Conservation (phyloP, 2,113 vertebrate species). For the Eidolon helvum region DNA sequence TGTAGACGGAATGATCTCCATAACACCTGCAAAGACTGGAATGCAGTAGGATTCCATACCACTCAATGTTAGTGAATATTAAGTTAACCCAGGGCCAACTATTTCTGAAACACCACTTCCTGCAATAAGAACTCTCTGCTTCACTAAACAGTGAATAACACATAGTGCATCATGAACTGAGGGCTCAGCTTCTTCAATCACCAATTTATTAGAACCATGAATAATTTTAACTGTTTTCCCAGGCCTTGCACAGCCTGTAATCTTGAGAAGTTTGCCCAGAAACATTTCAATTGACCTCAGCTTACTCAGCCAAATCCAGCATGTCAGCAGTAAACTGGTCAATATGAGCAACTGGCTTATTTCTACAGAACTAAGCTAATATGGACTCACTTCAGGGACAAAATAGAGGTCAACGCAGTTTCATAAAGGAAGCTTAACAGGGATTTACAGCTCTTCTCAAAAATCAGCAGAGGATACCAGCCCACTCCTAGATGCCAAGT, state of each 20-base stretch:
- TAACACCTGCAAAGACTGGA: constrained; percentile 89
- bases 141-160: constrained; percentile 93
- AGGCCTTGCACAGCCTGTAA: constrained; percentile 92
- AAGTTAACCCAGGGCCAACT: constrained; percentile 90
- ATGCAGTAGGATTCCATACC: constrained; percentile 97
- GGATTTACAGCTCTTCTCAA: background rate
- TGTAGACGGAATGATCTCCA: constrained; percentile 93
- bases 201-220: constrained; percentile 94
- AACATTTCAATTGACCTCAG: constrained; percentile 91
- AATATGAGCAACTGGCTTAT: constrained; percentile 94
- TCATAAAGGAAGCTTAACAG: background rate
- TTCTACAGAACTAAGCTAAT: constrained; percentile 42
- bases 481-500: background rate
- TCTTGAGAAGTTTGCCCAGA: constrained; percentile 93
- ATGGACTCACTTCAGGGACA: background rate
- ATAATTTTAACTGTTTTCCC: constrained; percentile 95
- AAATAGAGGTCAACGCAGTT: background rate
- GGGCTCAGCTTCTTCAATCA: constrained; percentile 95
- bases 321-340: constrained; percentile 94
- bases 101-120: constrained; percentile 94
- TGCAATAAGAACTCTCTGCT: constrained; percentile 94
- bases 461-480: background rate
- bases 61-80: constrained; percentile 88
- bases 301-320: constrained; percentile 92
- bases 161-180: constrained; percentile 97